These are phyloP conservation scores for Ceraclea dissimilis DNA, from an alignment of 2,888 invertebrate species.

Conservation along the genomic window DNA sequence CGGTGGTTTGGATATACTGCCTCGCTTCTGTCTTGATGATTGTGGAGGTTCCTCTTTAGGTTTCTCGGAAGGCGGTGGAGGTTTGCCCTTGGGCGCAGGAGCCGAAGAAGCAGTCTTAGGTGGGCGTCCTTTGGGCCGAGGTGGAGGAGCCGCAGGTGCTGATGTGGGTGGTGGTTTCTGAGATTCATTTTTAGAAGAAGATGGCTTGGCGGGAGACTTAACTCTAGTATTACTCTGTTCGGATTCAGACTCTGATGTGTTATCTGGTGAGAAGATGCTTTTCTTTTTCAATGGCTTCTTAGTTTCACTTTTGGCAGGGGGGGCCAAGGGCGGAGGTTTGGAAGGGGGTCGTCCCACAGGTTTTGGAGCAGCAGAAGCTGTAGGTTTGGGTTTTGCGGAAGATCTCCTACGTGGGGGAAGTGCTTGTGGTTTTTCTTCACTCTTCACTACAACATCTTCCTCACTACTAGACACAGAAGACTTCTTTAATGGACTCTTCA, in stretches of 20 bases:
- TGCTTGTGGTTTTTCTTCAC: conserved; percentile 27
- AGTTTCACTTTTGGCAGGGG: conserved; percentile 30
- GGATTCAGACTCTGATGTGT: conserved; percentile 45
- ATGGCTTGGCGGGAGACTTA: conserved; percentile 33
- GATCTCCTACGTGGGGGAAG: conserved; percentile 43
- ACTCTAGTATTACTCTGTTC: conserved; percentile 39
- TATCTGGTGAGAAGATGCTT: conserved; percentile 77
- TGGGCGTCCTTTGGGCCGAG: conserved; percentile 18
- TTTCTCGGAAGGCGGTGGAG: conserved; percentile 27
- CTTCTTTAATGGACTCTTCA: conserved; percentile 33
- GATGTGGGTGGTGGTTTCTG: conserved; percentile 28
- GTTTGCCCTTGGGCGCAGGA: conserved; percentile 13
- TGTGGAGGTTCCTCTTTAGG: conserved; percentile 18
- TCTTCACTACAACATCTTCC: conserved; percentile 18
- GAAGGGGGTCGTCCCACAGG: conserved; percentile 29
- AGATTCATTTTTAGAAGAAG: conserved; percentile 26
- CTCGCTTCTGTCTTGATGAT: conserved; percentile 23
- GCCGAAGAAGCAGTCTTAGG: conserved; percentile 16
- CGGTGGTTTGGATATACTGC: conserved; percentile 29
- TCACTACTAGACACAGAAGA: conserved; percentile 41
- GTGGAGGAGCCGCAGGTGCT: conserved; percentile 28
- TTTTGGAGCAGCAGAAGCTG: conserved; percentile 37
- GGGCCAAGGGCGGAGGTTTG: conserved; percentile 30
- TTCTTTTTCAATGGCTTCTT: conserved; percentile 52
- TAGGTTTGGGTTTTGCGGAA: conserved; percentile 54